These are phyloP conservation scores for Melanostoma scalare DNA, from an alignment of 2,888 invertebrate species.

Conservation along the genomic window DNA sequence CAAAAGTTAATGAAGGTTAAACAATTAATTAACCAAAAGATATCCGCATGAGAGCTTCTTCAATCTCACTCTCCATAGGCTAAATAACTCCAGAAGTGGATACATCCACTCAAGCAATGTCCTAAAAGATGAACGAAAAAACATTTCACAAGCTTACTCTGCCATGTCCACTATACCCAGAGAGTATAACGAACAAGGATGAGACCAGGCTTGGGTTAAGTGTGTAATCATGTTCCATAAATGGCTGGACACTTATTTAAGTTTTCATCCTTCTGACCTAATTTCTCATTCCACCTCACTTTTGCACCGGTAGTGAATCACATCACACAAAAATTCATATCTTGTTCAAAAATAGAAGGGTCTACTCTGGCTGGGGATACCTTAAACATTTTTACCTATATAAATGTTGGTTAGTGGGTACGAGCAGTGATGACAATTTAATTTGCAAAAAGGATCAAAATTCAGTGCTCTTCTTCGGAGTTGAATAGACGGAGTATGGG, in stretches of 20 bases:
- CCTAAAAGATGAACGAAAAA: constrained; percentile 26
- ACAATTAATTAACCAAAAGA: constrained; percentile 66
- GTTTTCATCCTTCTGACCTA: constrained; percentile 67
- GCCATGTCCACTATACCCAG: neutral
- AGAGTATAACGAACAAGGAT: constrained; percentile 35
- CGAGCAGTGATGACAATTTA: constrained; percentile 62
- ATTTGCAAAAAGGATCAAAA: constrained; percentile 61
- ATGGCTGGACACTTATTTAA: constrained; percentile 68
- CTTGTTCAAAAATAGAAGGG: constrained; percentile 5
- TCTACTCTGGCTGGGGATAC: constrained; percentile 3
- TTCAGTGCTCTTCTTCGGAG: constrained; percentile 9
- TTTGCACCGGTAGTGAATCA: too few relatives aligned
- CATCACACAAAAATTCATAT: constrained; percentile 55
- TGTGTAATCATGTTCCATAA: constrained; percentile 71
- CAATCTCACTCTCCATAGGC: neutral
- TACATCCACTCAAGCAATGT: neutral
- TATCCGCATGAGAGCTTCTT: constrained; percentile 41
- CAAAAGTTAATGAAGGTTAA: constrained; percentile 58
- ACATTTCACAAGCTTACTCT: constrained; percentile 3
- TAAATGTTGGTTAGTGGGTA: constrained; percentile 1
- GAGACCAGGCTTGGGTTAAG: constrained; percentile 64
- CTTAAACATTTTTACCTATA: constrained; percentile 48
- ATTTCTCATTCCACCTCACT: constrained; percentile 39
- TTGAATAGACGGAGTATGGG: constrained; percentile 13
- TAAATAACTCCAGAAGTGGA: constrained; percentile 20